Conservation (phyloP, 2,113 vertebrate species). For the Triplophysa dalaica region DNA sequence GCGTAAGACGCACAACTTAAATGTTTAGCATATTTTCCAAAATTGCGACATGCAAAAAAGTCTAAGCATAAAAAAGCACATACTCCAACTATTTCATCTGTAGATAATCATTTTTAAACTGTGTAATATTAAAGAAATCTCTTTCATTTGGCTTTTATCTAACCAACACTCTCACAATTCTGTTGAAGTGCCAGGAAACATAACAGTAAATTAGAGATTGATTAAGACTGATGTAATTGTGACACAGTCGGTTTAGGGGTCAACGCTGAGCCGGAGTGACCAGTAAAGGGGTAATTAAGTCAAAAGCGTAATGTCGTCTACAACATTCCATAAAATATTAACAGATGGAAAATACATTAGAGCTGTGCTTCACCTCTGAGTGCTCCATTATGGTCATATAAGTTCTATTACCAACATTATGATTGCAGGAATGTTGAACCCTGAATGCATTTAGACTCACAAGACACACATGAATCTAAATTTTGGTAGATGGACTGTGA, state of each 20-base stretch:
- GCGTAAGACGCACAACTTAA: not conserved
- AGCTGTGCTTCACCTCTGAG: conserved; percentile 42
- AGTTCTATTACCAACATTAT: conserved; percentile 18
- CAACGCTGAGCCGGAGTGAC: conserved; percentile 24
- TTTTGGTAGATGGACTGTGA: not conserved
- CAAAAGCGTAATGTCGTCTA: conserved; percentile 40
- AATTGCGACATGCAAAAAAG: not conserved
- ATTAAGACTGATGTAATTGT: conserved; percentile 27
- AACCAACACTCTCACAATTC: not conserved
- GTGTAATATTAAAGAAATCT: no score
- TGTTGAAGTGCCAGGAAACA: not conserved
- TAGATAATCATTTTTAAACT: no score
- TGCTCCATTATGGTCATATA: conserved; percentile 34
- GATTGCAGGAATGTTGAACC: conserved; percentile 28
- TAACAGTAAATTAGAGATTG: conserved; percentile 21
- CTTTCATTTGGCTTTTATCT: not conserved
- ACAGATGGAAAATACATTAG: conserved; percentile 54
- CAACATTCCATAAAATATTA: conserved; percentile 54
- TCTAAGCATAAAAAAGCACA: not conserved
- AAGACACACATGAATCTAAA: conserved; percentile 4
- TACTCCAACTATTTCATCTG: no score
- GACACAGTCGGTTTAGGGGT: conserved; percentile 23
- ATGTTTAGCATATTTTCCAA: not conserved
- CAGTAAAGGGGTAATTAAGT: conserved; percentile 45
- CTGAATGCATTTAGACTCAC: not conserved